A percentile compares a stretch with the other conserved stretches of the same genome.
Evolutionary conservation across 2,888 invertebrate genomes (phyloP).

Genomic region (Cryptocheilus praepositus): DNA sequence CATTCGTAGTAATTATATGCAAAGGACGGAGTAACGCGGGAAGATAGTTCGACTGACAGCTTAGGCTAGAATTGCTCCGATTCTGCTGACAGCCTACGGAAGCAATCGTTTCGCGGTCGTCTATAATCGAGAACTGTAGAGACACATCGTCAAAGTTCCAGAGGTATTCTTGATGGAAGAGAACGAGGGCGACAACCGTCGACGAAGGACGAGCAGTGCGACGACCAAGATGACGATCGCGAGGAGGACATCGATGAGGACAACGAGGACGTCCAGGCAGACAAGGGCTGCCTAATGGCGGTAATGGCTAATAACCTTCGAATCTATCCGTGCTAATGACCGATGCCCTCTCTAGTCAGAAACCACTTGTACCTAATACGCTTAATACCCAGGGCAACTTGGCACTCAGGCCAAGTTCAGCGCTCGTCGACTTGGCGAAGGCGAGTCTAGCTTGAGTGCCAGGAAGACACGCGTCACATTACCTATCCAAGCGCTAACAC

Average conservation of each 20-base stretch:
- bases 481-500: slow-evolving; percentile 58
- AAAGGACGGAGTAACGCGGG: too few relatives aligned
- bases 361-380: slow-evolving; percentile 68
- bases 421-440: slow-evolving; percentile 32
- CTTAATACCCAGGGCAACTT: slow-evolving; percentile 65
- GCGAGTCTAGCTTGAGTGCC: slow-evolving; percentile 46
- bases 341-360: slow-evolving; percentile 61
- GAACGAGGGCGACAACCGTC: slow-evolving; percentile 34
- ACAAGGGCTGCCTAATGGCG: slow-evolving; percentile 64
- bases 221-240: slow-evolving; percentile 28
- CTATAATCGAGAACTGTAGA: too few relatives aligned
- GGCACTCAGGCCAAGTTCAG: slow-evolving; percentile 65
- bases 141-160: slow-evolving; percentile 10
- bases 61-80: too few relatives aligned
- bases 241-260: slow-evolving; percentile 15
- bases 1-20: too few relatives aligned
- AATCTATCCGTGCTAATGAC: slow-evolving; percentile 71
- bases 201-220: slow-evolving; percentile 23
- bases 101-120: too few relatives aligned
- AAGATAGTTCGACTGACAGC: too few relatives aligned
- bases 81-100: too few relatives aligned
- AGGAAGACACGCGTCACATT: slow-evolving; percentile 64
- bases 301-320: slow-evolving; percentile 71
- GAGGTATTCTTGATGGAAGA: slow-evolving; percentile 14
- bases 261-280: slow-evolving; percentile 38